phyloP scores from a whole-genome alignment of 2,113 vertebrate species.

The Syngnathoides biaculeatus region DNA sequence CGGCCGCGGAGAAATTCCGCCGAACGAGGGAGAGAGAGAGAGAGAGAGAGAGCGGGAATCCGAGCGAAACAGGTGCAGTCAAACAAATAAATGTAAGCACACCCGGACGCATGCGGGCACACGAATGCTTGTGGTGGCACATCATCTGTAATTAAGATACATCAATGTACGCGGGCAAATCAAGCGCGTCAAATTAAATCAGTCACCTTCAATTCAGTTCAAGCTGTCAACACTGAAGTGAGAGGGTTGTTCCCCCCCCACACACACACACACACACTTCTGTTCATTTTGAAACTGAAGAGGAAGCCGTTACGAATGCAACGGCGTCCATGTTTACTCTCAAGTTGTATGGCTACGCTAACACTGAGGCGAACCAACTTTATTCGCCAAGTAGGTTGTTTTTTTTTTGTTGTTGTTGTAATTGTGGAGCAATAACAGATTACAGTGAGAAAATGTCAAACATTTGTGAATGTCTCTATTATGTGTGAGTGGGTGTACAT shows the following conservation, averaged over 20 bases:
- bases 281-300: slow-evolving; percentile 26
- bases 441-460: too few relatives aligned
- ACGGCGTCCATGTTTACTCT: neutral
- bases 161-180: slow-evolving; percentile 5
- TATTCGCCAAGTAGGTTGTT: too few relatives aligned
- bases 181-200: slow-evolving; percentile 15
- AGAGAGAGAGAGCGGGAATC: slow-evolving; percentile 13
- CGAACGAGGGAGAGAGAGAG: slow-evolving; percentile 15
- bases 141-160: neutral
- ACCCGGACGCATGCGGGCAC: neutral
- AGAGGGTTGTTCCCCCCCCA: slow-evolving; percentile 14
- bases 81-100: slow-evolving; percentile 21
- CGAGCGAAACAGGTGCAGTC: slow-evolving; percentile 23
- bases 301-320: neutral
- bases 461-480: too few relatives aligned
- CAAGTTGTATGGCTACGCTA: too few relatives aligned
- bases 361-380: too few relatives aligned
- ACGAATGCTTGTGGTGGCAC: neutral
- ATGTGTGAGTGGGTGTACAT: too few relatives aligned
- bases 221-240: neutral
- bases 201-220: slow-evolving; percentile 13
- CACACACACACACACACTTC: too few relatives aligned
- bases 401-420: too few relatives aligned
- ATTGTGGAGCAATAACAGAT: too few relatives aligned
- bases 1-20: slow-evolving; percentile 8